These are phyloP conservation scores for Dascyllus trimaculatus DNA, from an alignment of 2,113 vertebrate genomes.

Conservation along the genomic window DNA sequence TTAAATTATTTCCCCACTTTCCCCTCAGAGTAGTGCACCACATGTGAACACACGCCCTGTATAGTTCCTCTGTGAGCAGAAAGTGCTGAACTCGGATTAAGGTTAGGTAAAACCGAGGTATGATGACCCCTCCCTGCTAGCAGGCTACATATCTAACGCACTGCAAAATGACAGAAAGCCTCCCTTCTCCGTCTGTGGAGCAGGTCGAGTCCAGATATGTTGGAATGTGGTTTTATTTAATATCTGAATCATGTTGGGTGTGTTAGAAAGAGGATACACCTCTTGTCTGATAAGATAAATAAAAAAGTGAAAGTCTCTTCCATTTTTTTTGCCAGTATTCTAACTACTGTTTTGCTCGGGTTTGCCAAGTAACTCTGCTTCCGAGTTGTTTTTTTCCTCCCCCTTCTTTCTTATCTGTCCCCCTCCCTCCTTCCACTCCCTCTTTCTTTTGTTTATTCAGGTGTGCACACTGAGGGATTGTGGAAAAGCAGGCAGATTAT, in stretches of 20 bases:
- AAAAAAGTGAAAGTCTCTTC: conserved; percentile 3
- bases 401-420: conserved; percentile 33
- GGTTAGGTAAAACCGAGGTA: conserved; percentile 32
- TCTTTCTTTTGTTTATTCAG: conserved; percentile 82
- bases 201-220: conserved; percentile 16
- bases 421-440: conserved; percentile 56
- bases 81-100: conserved; percentile 35
- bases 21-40: conserved; percentile 4
- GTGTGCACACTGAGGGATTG: conserved; percentile 65
- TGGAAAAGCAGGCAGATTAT: conserved; percentile 40
- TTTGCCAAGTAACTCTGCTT: conserved; percentile 58
- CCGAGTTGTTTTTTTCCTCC: conserved; percentile 41
- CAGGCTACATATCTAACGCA: conserved; percentile 21
- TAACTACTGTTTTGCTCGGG: conserved; percentile 56
- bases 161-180: conserved; percentile 12
- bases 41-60: conserved; percentile 14
- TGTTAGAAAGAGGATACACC: conserved; percentile 7
- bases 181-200: conserved; percentile 5
- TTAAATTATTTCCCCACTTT: neutral
- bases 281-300: conserved; percentile 36
- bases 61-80: conserved; percentile 3
- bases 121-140: conserved; percentile 40
- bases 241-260: conserved; percentile 15
- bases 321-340: conserved; percentile 11
- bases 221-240: conserved; percentile 29